These are phyloP conservation scores for honey bee (Apis mellifera) DNA, from an alignment of 1,140 invertebrate species.

Conservation along the genomic window Amel_HAv3.1 CM009935.2:12968501-12969000, in stretches of 20 bases:
- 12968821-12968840: conserved; percentile 25
- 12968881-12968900: neutral
- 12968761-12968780: no score
- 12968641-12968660: no score
- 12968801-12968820: neutral
- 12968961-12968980: neutral
- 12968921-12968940: conserved; percentile 1
- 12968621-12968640: no score
- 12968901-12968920: conserved; percentile 29
- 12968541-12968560: conserved; percentile 4
- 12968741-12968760: no score
- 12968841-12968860: conserved; percentile 12
- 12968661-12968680: no score
- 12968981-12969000: no score
- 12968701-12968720: no score
- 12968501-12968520: conserved; percentile 45
- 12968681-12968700: no score
- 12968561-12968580: conserved; percentile 7
- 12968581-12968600: no score
- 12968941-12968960: neutral
- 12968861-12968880: conserved; percentile 23
- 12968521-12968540: conserved; percentile 33
- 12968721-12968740: no score
- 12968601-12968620: no score
- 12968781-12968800: no score